Conservation (phyloP, 2,113 vertebrate genomes). For the Hydropotes inermis region DNA sequence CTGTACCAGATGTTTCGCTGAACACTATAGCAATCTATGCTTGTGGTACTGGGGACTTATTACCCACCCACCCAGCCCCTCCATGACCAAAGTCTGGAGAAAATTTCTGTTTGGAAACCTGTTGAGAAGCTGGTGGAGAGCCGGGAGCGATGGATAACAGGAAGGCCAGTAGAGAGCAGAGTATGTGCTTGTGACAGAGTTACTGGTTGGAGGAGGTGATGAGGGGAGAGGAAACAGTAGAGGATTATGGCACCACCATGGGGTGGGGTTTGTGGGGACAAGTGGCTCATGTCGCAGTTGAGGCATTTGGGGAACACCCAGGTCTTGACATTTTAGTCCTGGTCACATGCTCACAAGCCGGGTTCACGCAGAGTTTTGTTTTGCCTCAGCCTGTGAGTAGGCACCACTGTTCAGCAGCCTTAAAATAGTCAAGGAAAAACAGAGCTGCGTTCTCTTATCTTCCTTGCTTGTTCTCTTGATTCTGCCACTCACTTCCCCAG, state of each 20-base stretch:
- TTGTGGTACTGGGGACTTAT: fast-evolving
- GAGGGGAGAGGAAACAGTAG: background rate
- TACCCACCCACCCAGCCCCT: too few relatives aligned
- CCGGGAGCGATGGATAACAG: background rate
- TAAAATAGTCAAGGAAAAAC: constrained; percentile 11
- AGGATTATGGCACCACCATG: background rate
- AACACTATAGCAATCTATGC: background rate
- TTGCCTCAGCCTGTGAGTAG: background rate
- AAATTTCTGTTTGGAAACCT: background rate
- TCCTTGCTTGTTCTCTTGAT: background rate
- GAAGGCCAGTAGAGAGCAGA: background rate
- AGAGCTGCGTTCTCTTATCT: constrained; percentile 38
- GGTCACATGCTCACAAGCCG: constrained; percentile 40
- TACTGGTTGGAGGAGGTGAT: background rate
- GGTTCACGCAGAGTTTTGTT: constrained; percentile 37
- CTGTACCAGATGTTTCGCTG: background rate
- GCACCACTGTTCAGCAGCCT: constrained; percentile 19
- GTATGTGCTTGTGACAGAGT: fast-evolving
- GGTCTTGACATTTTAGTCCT: constrained; percentile 1
- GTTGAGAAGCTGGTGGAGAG: background rate
- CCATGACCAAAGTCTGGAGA: background rate
- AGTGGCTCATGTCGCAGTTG: background rate
- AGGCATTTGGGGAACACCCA: background rate
- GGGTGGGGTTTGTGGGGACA: background rate
- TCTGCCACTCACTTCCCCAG: background rate